phyloP scores from a whole-genome alignment of 2,113 vertebrate genomes.

The Mormyrus iriodes region DNA sequence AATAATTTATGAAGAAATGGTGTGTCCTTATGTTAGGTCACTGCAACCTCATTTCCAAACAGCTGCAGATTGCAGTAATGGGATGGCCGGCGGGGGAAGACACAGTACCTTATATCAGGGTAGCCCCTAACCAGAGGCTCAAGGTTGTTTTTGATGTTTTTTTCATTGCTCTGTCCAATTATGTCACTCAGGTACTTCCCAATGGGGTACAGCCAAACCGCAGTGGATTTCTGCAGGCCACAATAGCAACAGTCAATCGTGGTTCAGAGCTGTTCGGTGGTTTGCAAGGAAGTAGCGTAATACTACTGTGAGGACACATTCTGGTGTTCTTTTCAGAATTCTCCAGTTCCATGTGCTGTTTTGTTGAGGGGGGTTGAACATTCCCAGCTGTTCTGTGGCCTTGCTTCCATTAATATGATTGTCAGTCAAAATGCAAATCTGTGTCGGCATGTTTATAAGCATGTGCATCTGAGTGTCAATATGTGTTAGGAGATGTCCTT shows the following conservation, averaged over 20 bases:
- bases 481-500: background rate
- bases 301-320: background rate
- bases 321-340: background rate
- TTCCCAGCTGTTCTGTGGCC: background rate
- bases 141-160: constrained; percentile 35
- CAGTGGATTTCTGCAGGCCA: constrained; percentile 40
- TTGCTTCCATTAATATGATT: background rate
- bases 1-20: background rate
- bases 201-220: constrained; percentile 51
- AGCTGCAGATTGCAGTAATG: background rate
- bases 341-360: background rate
- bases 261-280: background rate
- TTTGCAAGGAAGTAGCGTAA: background rate
- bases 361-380: background rate
- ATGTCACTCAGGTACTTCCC: constrained; percentile 51
- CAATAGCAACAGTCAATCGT: background rate
- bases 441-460: too few relatives aligned
- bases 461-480: background rate
- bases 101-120: constrained; percentile 42
- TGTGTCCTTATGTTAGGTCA: background rate
- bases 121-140: constrained; percentile 35
- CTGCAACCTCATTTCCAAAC: background rate
- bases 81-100: too few relatives aligned
- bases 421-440: background rate
- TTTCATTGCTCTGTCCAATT: constrained; percentile 36